These are phyloP conservation scores for Mycetomoellerius zeteki DNA, from an alignment of 1,140 invertebrate genomes.

Conservation along the genomic window DNA sequence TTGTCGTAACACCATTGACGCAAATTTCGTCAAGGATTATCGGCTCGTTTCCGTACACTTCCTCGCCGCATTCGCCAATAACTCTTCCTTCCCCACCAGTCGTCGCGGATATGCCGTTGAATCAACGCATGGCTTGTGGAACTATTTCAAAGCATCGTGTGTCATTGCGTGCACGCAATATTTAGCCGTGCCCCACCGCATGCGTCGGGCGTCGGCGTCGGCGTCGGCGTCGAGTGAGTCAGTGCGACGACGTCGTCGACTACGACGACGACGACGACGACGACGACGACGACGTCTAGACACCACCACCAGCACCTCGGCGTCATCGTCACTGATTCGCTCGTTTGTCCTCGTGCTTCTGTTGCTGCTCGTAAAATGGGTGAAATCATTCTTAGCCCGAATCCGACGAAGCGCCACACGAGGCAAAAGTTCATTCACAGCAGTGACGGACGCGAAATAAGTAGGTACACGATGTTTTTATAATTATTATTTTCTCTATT, in stretches of 20 bases:
- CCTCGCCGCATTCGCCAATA: conserved; percentile 41
- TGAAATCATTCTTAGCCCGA: conserved; percentile 73
- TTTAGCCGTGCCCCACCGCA: conserved; percentile 77
- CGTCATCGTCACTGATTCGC: conserved; percentile 80
- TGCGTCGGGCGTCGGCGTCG: conserved; percentile 71
- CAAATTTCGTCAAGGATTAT: conserved; percentile 49
- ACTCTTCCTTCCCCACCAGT: conserved; percentile 38
- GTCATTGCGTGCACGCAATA: conserved; percentile 84
- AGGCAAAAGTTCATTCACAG: conserved; percentile 48
- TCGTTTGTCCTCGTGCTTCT: conserved; percentile 64
- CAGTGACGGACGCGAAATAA: conserved; percentile 11
- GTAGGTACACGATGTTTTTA: background rate
- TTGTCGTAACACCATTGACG: background rate
- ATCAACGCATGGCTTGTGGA: conserved; percentile 74
- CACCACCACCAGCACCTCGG: conserved; percentile 73
- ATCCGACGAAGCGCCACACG: conserved; percentile 47
- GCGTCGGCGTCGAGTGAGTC: conserved; percentile 81
- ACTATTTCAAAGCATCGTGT: conserved; percentile 81
- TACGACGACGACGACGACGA: conserved; percentile 73
- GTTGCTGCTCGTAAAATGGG: conserved; percentile 66
- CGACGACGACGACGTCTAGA: conserved; percentile 80
- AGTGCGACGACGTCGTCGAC: conserved; percentile 79
- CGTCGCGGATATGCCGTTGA: conserved; percentile 66
- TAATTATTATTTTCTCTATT: background rate
- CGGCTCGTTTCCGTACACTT: conserved; percentile 28